A percentile compares a stretch with the other conserved stretches of the same genome.
Conservation (phyloP, 2,888 invertebrate genomes). For the Yponomeuta evonymella region DNA sequence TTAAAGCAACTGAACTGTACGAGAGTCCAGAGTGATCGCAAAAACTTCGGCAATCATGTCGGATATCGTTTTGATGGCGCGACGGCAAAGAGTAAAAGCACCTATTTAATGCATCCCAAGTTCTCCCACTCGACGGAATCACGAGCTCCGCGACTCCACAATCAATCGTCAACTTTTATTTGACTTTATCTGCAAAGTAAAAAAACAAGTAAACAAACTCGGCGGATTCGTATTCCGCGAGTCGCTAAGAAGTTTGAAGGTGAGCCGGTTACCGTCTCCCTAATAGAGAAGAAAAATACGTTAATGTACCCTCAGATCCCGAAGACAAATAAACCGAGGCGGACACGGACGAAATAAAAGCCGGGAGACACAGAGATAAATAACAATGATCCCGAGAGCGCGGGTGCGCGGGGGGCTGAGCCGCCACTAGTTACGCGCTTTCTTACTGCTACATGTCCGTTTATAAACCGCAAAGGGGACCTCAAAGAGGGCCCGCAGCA, state of each 20-base stretch:
- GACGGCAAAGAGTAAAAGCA: conserved; percentile 42
- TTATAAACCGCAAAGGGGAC: neutral
- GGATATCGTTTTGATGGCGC: conserved; percentile 14
- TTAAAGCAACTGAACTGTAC: conserved; percentile 27
- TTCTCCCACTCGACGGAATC: conserved; percentile 47
- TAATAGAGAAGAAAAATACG: conserved; percentile 77
- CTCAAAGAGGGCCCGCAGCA: neutral
- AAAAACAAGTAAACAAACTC: conserved; percentile 66
- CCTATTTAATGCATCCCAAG: conserved; percentile 49
- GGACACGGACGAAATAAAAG: conserved; percentile 70
- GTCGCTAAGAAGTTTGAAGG: conserved; percentile 66
- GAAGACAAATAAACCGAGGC: conserved; percentile 72
- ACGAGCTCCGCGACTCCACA: conserved; percentile 57
- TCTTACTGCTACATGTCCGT: neutral
- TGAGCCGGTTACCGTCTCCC: conserved; percentile 65
- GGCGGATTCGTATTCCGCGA: conserved; percentile 50
- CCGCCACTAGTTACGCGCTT: neutral
- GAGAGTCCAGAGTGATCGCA: conserved; percentile 5
- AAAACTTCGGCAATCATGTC: neutral
- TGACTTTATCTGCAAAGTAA: conserved; percentile 65
- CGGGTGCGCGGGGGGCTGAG: conserved; percentile 22
- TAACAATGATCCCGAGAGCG: conserved; percentile 65
- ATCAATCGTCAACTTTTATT: conserved; percentile 75
- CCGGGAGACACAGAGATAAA: conserved; percentile 64
- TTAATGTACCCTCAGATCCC: conserved; percentile 73